Evolutionary conservation across 2,888 invertebrate genomes (phyloP), one percentile per base, ranked within the genome.

Genomic region (Abscondita cerata): DNA sequence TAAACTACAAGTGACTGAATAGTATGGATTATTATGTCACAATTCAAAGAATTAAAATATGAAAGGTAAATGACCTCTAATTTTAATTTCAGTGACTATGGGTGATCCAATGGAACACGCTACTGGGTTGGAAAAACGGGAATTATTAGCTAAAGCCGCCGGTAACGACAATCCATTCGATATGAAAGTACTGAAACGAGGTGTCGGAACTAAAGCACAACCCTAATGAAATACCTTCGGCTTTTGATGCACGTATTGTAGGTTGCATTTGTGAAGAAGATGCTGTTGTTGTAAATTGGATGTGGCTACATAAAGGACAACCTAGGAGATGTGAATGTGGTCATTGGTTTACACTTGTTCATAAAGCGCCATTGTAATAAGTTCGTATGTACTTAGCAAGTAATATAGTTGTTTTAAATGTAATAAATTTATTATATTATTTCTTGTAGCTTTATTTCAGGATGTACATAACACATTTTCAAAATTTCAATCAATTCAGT

Each of bases 261-360:
- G 98, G 98, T 64, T 98, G 98, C 82, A 87, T 97, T 81, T 98
- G 98, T 80, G 95, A 98, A 81, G 96, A 96, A 81, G 98, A 98
- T 78, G 87, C 94, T 52, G 89, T 92, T 57, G 84, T 87, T 65
- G 88, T 98, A 70, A 92, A 90, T 77, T 98, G 96, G 95, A 95
- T 98, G 90, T 95, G 96, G 92, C 83, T 98, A 74, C 91, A 96
- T 80, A 89, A 90, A 83, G 97, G 93, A 36, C 88, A 89, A 72
- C 90, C 95, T 64, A 93, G 92, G 77, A 89, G 97, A 73, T 98
- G 98, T 78, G 93, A 93, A 78, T 98, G 98, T 80, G 98, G 98
- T 59, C 90, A 96, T 80, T 97, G 95, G 95, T 98, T 96, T 85
- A 94, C 95, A 83, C 85, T 98, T 73, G 87, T 90, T 62, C 90